Conservation (phyloP, 2,888 invertebrate species). For the Steinernema carpocapsae region DNA sequence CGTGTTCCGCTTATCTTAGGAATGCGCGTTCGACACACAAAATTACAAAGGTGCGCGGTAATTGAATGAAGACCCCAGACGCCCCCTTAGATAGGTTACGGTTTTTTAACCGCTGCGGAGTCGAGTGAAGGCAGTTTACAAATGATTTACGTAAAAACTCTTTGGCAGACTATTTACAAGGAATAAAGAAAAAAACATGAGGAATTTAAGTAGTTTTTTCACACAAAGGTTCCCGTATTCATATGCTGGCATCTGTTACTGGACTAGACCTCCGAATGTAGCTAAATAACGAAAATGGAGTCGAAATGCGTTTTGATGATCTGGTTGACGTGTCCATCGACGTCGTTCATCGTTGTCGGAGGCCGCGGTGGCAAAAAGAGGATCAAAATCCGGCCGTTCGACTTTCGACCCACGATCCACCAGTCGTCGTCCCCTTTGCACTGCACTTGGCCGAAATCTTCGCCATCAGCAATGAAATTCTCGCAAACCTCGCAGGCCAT, state of each 20-base stretch:
- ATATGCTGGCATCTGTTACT: slow-evolving; percentile 7
- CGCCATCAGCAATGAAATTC: slow-evolving; percentile 51
- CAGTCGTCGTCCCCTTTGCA: slow-evolving; percentile 63
- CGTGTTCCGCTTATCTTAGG: no score
- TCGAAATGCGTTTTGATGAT: slow-evolving; percentile 57
- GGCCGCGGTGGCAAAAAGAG: slow-evolving; percentile 57
- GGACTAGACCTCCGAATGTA: background rate
- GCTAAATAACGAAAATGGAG: slow-evolving; percentile 54
- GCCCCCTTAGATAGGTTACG: no score
- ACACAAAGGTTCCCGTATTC: slow-evolving; percentile 12
- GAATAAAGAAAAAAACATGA: background rate
- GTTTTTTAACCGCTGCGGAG: no score
- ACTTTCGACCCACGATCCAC: slow-evolving; percentile 65
- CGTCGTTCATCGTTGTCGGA: slow-evolving; percentile 52
- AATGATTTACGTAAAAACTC: no score
- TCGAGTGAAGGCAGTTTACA: no score
- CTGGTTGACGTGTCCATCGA: slow-evolving; percentile 50
- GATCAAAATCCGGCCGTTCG: slow-evolving; percentile 57
- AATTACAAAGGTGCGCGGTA: no score
- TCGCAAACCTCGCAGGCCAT: slow-evolving; percentile 59
- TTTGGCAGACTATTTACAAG: no score
- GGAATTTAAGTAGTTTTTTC: background rate
- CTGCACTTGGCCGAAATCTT: slow-evolving; percentile 59
- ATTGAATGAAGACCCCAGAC: no score
- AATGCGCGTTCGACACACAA: no score